Percentiles rank a stretch among this genome's conserved stretches.
Evolutionary conservation across 2,113 vertebrate species (phyloP).

Genomic region (Eudyptes chrysolophus): DNA sequence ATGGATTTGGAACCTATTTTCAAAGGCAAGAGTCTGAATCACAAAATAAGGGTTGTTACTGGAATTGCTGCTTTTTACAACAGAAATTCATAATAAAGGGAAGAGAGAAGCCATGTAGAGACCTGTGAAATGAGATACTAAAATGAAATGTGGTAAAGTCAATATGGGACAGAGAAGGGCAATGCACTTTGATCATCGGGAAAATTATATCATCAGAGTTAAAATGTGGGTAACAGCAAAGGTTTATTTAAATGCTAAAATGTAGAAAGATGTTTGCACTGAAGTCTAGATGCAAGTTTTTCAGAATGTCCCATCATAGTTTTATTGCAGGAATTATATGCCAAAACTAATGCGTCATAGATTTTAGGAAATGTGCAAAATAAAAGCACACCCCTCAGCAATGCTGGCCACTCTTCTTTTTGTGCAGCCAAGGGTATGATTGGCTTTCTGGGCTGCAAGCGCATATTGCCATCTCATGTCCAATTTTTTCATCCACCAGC

Average conservation of each 20-base stretch:
- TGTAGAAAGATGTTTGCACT: not conserved
- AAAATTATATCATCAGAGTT: not conserved
- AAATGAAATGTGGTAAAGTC: not conserved
- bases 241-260: not conserved
- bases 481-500: not conserved
- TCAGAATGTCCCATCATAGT: not conserved
- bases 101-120: not conserved
- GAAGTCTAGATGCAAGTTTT: not conserved
- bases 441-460: not conserved
- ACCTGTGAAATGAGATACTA: constrained; percentile 4
- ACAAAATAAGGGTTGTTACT: constrained; percentile 28
- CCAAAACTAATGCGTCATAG: not conserved
- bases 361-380: not conserved
- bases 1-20: constrained; percentile 30
- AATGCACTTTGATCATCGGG: not conserved
- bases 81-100: not conserved
- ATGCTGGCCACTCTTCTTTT: not conserved
- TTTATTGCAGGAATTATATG: not conserved
- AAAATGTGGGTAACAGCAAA: not conserved
- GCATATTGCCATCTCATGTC: not conserved
- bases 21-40: constrained; percentile 17
- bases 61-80: constrained; percentile 14
- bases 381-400: not conserved
- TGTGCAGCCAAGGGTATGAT: not conserved
- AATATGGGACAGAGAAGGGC: not conserved